A percentile compares a stretch with the other conserved stretches of the same genome.
phyloP scores from a whole-genome alignment of 1,140 invertebrate species.

The Drosophila chauvacae region DNA sequence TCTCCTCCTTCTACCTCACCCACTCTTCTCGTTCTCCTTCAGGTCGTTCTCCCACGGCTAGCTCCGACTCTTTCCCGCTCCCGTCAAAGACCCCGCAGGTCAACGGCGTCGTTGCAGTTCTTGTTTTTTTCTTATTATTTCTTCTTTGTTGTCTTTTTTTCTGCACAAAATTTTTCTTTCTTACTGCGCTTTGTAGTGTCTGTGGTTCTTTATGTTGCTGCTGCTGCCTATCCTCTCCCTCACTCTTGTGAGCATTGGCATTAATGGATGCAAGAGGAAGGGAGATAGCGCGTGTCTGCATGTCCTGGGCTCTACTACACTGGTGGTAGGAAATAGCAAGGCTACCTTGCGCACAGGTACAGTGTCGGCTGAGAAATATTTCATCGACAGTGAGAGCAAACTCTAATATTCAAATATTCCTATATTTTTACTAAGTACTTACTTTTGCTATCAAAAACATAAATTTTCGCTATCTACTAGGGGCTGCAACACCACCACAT shows the following conservation, averaged over 20 bases:
- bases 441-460: background rate
- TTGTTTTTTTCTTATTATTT: constrained; percentile 18
- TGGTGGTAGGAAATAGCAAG: constrained; percentile 30
- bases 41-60: constrained; percentile 44
- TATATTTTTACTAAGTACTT: no score
- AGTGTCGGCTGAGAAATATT: constrained; percentile 31
- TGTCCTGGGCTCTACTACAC: constrained; percentile 29
- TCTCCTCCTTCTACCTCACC: constrained; percentile 4
- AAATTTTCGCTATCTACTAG: constrained; percentile 4
- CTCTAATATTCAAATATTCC: background rate
- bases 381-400: background rate
- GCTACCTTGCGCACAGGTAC: constrained; percentile 41
- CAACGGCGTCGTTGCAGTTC: constrained; percentile 59
- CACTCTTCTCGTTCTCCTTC: background rate
- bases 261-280: constrained; percentile 7
- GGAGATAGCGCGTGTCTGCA: constrained; percentile 33
- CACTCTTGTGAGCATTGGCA: constrained; percentile 3
- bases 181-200: constrained; percentile 73
- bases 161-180: constrained; percentile 60
- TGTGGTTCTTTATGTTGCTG: constrained; percentile 50
- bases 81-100: constrained; percentile 45
- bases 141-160: constrained; percentile 38
- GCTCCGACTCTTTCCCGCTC: constrained; percentile 22
- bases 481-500: constrained; percentile 24
- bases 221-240: constrained; percentile 1